These are phyloP conservation scores for Harpalus rubripes DNA, from an alignment of 2,888 invertebrate species.

Conservation along the genomic window DNA sequence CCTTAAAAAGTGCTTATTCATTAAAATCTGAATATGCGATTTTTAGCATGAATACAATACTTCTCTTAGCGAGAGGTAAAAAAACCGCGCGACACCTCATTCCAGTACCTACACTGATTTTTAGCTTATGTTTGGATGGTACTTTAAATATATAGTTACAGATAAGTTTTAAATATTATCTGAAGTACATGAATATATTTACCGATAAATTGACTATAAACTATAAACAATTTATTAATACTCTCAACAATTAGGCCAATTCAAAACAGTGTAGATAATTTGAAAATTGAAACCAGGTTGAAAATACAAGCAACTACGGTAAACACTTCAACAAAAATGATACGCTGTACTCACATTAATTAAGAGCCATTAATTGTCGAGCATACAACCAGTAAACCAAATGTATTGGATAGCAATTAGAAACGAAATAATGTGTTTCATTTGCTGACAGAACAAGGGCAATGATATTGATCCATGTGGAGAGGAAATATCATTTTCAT, in stretches of 20 bases:
- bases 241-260: neutral
- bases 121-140: neutral
- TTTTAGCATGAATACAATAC: too few species aligned
- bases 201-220: neutral
- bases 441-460: slow-evolving; percentile 15
- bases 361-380: slow-evolving; percentile 41
- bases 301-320: neutral
- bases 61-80: neutral
- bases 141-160: neutral
- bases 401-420: slow-evolving; percentile 51
- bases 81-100: neutral
- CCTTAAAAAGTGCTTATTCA: too few species aligned
- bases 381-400: slow-evolving; percentile 10
- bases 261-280: neutral
- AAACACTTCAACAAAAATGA: slow-evolving; percentile 26
- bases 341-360: slow-evolving; percentile 38
- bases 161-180: neutral
- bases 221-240: neutral
- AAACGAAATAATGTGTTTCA: slow-evolving; percentile 41
- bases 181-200: neutral
- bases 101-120: neutral
- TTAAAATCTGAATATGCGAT: too few species aligned
- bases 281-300: neutral
- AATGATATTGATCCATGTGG: slow-evolving; percentile 17
- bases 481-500: neutral